Conservation (phyloP, 1,140 invertebrate species). For the Drosophila cardini region DNA sequence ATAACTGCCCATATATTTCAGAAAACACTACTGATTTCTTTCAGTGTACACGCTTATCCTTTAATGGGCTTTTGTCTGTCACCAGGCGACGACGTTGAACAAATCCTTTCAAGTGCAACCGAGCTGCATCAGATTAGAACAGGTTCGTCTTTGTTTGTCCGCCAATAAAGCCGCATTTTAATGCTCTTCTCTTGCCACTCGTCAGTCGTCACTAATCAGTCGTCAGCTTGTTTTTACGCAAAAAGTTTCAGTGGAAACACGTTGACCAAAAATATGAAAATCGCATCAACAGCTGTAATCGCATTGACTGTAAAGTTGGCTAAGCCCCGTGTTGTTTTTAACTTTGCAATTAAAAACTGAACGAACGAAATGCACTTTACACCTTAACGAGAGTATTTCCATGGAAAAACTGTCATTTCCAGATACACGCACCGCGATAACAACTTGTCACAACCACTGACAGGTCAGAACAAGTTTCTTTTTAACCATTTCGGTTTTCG, state of each 20-base stretch:
- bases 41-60: slow-evolving; percentile 58
- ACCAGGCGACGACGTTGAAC: slow-evolving; percentile 35
- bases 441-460: slow-evolving; percentile 76
- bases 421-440: slow-evolving; percentile 65
- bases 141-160: slow-evolving; percentile 70
- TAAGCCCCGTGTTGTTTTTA: slow-evolving; percentile 77
- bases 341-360: slow-evolving; percentile 73
- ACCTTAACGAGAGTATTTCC: slow-evolving; percentile 51
- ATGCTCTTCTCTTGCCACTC: slow-evolving; percentile 34
- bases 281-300: slow-evolving; percentile 57
- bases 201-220: neutral
- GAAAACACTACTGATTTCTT: neutral
- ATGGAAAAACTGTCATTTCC: slow-evolving; percentile 69
- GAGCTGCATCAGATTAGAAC: slow-evolving; percentile 82
- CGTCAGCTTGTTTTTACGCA: slow-evolving; percentile 5
- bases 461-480: slow-evolving; percentile 40
- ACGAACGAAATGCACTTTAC: slow-evolving; percentile 59
- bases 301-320: slow-evolving; percentile 76
- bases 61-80: slow-evolving; percentile 78
- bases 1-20: too few relatives aligned
- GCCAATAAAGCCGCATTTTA: slow-evolving; percentile 69
- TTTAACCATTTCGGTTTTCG: neutral
- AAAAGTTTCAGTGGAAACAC: slow-evolving; percentile 59
- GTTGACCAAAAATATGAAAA: slow-evolving; percentile 51
- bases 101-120: slow-evolving; percentile 82